Evolutionary conservation across 2,888 invertebrate species (phyloP), one percentile per base, ranked within the genome.

Genomic region (Lamellibrachia satsuma): DNA sequence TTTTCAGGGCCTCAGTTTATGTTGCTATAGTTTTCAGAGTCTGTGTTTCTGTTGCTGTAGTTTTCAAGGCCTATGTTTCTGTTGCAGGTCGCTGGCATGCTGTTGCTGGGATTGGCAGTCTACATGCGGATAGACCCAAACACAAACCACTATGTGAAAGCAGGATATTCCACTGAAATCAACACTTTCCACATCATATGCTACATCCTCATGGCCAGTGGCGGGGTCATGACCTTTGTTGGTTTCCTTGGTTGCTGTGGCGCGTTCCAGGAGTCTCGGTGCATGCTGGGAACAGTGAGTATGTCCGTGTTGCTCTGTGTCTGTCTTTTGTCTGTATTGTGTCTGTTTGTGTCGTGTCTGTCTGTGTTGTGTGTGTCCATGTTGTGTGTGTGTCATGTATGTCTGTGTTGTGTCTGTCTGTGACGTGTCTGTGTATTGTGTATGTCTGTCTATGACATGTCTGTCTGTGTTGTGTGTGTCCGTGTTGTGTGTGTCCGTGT

Each of bases 231-330:
- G 96, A 97, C 98, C 57, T 96, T 98, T 90, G 97, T 98, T 52
- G 98, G 98, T n/a, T 97, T 98, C 96, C 97, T 98, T 92, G 98
- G 98, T 93, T 98, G 98, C 95, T 98, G 98, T 95, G 98, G 98
- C 91, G 98, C 98, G 4, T 97, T 97, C 94, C 97, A 97, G 95
- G 98, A 98, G 96, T 98, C 98, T 7, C 97, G 97, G 95, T 98
- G 98, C 96, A 97, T 98, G 97, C 97, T 98, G 90, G 97, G 98
- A 93, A 97, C 97, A 95, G 98, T 98, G 96, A 97, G 97, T 97
- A 92, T 75, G 75, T 11, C 75, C 3, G 52, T n/a, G 27, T 91
- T 11, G 55, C 52, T 15, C 52, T 27, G 52, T n/a, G 9, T 1
- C 1, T 91, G 52, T 52, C 1, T 52, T 91, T 22, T 91, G 91